Base-by-base conservation (phyloP, 2,888 invertebrate species). In the Pherbina coryleti region DNA sequence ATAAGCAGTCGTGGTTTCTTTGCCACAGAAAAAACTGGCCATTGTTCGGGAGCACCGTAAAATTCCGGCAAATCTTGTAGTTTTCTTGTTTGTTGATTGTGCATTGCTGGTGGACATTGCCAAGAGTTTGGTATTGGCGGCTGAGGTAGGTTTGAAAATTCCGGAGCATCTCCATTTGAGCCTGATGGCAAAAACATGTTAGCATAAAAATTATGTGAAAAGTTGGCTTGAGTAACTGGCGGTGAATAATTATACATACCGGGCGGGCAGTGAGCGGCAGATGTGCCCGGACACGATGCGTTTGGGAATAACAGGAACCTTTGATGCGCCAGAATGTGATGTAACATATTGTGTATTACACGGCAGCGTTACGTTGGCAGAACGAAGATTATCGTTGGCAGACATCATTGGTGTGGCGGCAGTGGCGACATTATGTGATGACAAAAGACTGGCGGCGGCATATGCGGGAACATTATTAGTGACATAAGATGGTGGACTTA, bases 21-120 rank as follows among this genome's bases (percentile, higher is more conserved):
- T 80, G 79, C 64, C 1, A 79, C 80, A 2, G 71, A 67, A 19
- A 83, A 83, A 78, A 82, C 79, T 9, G 83, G 82, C 82, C 82
- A 83, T 66, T 83, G 79, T 71, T 81, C 82, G 8, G 83, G 80
- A 4, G 49, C 66, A 3, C 83, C 81, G 37, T 74, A 60, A 69
- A 83, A 83, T 7, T 77, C 78, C 3, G 81, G 82, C 34, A 83
- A 76, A 53, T 81, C 82, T 9, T 79, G 79, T 2, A 79, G 62
- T 25, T 81, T 82, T 9, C 80, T 17, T 17, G 17, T 19, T 17
- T 53, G n/a, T 53, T 5, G 8, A n/a, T 7, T 4, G 53, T 7
- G 4, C 19, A 19, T 5, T 19, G 53, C 5, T 3, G 37, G 37
- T 1, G 37, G 8, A 37, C 37, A 4, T 37, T 37, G 53, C 9